Conservation (phyloP, 1,140 invertebrate genomes). For the Nasonia vitripennis region DNA sequence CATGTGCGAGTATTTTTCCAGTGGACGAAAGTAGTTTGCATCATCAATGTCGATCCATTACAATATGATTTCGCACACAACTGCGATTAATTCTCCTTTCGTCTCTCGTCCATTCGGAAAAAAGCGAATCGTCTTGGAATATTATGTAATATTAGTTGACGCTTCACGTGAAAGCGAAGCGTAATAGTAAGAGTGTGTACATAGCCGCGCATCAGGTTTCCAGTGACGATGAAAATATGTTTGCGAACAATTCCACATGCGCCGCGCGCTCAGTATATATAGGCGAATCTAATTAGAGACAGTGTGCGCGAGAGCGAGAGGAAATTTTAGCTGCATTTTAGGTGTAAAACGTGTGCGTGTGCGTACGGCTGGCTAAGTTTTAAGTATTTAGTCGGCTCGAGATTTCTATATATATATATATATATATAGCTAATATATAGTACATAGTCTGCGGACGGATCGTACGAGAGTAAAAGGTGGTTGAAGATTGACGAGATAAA, state of each 20-base stretch:
- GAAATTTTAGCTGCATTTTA: conserved; percentile 41
- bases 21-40: no score
- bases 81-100: no score
- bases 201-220: neutral
- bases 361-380: neutral
- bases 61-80: no score
- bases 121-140: no score
- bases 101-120: no score
- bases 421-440: neutral
- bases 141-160: no score
- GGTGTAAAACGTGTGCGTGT: conserved; percentile 23
- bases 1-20: no score
- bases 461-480: conserved; percentile 53
- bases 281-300: conserved; percentile 8
- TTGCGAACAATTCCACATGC: neutral
- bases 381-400: neutral
- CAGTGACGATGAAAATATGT: neutral
- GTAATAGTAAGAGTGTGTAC: neutral
- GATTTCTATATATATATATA: neutral
- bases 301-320: neutral
- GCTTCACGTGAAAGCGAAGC: no score
- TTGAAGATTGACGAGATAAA: conserved; percentile 48
- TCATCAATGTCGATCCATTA: no score
- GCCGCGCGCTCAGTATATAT: no score
- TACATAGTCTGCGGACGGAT: neutral